Evolutionary conservation across 2,797 vertebrate genomes (phyloP).

Genomic region (Anolis apletophallus): DNA sequence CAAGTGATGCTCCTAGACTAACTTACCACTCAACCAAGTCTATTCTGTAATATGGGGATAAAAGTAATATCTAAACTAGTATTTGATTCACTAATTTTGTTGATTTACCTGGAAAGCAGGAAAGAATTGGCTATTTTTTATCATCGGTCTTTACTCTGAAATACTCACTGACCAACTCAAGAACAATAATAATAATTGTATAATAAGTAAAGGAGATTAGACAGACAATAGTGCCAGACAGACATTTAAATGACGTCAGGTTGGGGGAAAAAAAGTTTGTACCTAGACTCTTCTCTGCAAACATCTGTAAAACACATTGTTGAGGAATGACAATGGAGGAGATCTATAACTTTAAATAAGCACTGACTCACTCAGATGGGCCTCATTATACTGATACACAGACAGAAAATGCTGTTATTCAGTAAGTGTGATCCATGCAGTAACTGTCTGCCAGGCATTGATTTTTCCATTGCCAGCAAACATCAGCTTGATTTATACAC

Average conservation of each 20-base stretch:
- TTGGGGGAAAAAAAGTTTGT: slow-evolving; percentile 34
- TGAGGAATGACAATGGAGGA: slow-evolving; percentile 65
- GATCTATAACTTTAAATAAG: slow-evolving; percentile 55
- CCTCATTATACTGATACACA: slow-evolving; percentile 52
- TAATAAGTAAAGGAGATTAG: not conserved
- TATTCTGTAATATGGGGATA: not conserved
- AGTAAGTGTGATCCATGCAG: slow-evolving; percentile 31
- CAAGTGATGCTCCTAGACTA: not conserved
- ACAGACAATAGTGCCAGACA: not conserved
- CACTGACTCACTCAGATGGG: slow-evolving; percentile 47
- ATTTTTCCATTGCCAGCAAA: slow-evolving; percentile 54
- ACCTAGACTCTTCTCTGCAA: slow-evolving; percentile 47
- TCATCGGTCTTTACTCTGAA: not conserved
- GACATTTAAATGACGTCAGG: slow-evolving; percentile 6
- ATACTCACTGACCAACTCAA: not conserved
- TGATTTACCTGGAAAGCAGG: not conserved
- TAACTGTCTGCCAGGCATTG: slow-evolving; percentile 42
- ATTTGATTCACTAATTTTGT: not conserved
- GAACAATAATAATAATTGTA: not conserved
- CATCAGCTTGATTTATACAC: slow-evolving; percentile 54
- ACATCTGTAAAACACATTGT: slow-evolving; percentile 80
- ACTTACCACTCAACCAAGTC: not conserved
- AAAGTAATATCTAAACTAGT: not conserved
- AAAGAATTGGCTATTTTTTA: not conserved
- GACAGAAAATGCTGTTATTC: slow-evolving; percentile 50